phyloP scores from a whole-genome alignment of 2,888 invertebrate species.

The Parochlus steinenii region DNA sequence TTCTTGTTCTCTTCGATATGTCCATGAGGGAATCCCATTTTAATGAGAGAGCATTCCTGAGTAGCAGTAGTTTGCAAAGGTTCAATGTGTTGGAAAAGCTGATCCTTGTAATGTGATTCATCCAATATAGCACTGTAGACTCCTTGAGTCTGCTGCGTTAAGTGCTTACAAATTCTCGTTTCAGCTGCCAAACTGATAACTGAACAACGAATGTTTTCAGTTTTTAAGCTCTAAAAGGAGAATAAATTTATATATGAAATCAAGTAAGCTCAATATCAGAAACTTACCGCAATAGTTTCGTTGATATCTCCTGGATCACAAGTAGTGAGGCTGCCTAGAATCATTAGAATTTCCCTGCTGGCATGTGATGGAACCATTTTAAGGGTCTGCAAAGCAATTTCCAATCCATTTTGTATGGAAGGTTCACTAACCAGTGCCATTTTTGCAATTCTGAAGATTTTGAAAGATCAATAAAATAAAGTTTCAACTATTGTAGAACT shows the following conservation, averaged over 20 bases:
- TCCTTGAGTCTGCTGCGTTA: conserved; percentile 77
- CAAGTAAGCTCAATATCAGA: no score
- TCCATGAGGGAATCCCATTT: conserved; percentile 92
- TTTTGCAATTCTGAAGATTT: conserved; percentile 36
- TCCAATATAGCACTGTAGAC: conserved; percentile 75
- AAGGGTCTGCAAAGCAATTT: conserved; percentile 68
- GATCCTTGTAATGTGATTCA: conserved; percentile 56
- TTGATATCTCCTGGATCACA: conserved; percentile 93
- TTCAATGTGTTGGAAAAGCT: conserved; percentile 45
- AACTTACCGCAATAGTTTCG: conserved; percentile 53
- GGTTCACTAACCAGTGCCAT: conserved; percentile 75
- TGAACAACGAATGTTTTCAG: conserved; percentile 75
- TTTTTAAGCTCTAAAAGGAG: conserved; percentile 45
- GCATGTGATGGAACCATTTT: conserved; percentile 86
- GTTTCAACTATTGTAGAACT: not conserved
- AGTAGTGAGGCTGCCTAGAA: conserved; percentile 88
- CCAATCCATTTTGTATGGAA: conserved; percentile 88
- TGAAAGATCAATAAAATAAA: conserved; percentile 1
- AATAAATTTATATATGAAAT: no score
- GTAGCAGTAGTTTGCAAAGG: conserved; percentile 55
- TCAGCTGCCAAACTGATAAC: conserved; percentile 93
- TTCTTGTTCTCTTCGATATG: conserved; percentile 39
- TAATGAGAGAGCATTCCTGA: conserved; percentile 63
- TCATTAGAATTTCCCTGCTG: conserved; percentile 79
- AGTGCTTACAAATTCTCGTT: conserved; percentile 72